phyloP scores from a whole-genome alignment of 2,797 vertebrate genomes.

The Melanogrammus aeglefinus region DNA sequence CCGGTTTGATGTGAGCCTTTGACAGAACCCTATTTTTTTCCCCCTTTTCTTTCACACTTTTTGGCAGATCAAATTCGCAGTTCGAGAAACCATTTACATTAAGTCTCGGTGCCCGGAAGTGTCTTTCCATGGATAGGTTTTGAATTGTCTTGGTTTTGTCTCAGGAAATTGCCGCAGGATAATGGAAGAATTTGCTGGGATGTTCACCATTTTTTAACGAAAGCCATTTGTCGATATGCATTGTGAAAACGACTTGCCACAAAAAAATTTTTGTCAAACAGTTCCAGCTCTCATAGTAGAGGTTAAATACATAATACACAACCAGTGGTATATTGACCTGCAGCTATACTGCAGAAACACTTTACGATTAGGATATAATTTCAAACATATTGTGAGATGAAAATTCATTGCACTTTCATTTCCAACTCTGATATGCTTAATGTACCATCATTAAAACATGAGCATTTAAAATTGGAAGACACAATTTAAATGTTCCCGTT shows the following conservation, averaged over 20 bases:
- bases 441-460: neutral
- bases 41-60: slow-evolving; percentile 58
- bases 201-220: neutral
- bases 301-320: neutral
- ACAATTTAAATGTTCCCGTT: neutral
- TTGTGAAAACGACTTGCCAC: neutral
- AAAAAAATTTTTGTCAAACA: neutral
- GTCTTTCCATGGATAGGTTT: slow-evolving; percentile 22
- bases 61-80: neutral
- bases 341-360: neutral
- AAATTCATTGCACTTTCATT: neutral
- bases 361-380: neutral
- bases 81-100: slow-evolving; percentile 36
- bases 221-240: neutral
- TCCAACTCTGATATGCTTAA: neutral
- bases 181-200: neutral
- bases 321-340: neutral
- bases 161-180: slow-evolving; percentile 7
- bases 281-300: neutral
- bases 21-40: slow-evolving; percentile 55
- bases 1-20: slow-evolving; percentile 61
- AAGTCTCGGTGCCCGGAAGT: slow-evolving; percentile 29
- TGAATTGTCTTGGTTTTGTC: neutral
- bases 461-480: neutral
- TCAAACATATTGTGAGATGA: neutral